Base-by-base conservation (phyloP, 2,888 invertebrate genomes). In the Athetis lepigone region DNA sequence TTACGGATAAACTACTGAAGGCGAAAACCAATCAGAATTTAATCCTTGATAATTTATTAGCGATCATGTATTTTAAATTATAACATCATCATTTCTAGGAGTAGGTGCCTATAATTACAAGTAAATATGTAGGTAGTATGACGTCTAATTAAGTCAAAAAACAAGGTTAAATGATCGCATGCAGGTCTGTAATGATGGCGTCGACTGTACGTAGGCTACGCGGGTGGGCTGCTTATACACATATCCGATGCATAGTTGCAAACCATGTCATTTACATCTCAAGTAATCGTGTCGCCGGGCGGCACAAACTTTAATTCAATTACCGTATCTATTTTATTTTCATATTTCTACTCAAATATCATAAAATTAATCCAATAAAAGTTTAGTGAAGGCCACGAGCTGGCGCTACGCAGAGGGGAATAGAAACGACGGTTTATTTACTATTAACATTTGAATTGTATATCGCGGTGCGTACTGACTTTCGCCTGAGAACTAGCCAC, bases 181-280 rank as follows among this genome's bases (percentile, higher is more conserved):
- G 61, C 42, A 49, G 43, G 63, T 66, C 62, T 62, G 23, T 70
- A 62, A 73, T 74, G 62, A 66, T 56, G 69, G 67, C 59, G 62
- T 66, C 43, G 68, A 73, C 64, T 62, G 64, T 68, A 75, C 65
- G 63, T 56, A 62, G 64, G 67, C 83, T 64, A 43, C 66, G 73
- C 77, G 83, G 85, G 86, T 86, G 86, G 86, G 69, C 84, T 57
- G 66, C 52, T 73, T 75, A 60, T 61, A 68, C 64, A 76, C 72
- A 79, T 71, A 81, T 74, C 75, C 55, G 71, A 71, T 73, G 62
- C 78, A 75, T 78, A 79, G 70, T 79, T 77, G 71, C 74, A 73
- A 76, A 81, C 78, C 80, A 75, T 81, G 79, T 82, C 74, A 82
- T 82, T 82, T 82, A 82, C 79, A 78, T 82, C 71, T 67, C 70